These are phyloP conservation scores for Alcis repandata DNA, from an alignment of 2,888 invertebrate species.

Conservation along the genomic window DNA sequence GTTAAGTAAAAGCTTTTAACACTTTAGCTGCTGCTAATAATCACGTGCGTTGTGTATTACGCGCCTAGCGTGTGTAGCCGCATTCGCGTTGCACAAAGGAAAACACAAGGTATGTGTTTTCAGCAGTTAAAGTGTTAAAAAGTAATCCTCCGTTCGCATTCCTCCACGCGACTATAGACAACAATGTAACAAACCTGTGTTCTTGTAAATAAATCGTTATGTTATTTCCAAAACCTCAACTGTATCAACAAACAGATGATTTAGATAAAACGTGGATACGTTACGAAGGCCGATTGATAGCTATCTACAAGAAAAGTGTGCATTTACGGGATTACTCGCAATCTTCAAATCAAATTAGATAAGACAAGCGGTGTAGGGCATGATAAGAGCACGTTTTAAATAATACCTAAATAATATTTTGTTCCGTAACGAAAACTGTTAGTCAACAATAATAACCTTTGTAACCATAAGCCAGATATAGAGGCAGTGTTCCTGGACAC, in stretches of 20 bases:
- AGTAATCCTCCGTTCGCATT: no score
- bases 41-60: no score
- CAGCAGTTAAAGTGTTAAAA: no score
- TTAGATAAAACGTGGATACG: conserved; percentile 30
- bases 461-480: no score
- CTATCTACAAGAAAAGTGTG: conserved; percentile 38
- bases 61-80: no score
- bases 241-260: conserved; percentile 30
- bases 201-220: conserved; percentile 13
- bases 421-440: no score
- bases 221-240: conserved; percentile 29
- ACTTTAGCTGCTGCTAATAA: no score
- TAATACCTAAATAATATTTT: not conserved
- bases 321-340: conserved; percentile 38
- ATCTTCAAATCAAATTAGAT: conserved; percentile 46
- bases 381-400: not conserved
- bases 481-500: no score
- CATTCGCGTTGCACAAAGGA: no score
- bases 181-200: not conserved
- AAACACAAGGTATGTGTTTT: no score
- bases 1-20: no score
- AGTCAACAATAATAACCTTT: no score
- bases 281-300: conserved; percentile 24
- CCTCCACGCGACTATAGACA: not conserved
- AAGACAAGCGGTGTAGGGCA: conserved; percentile 3